Percentiles rank a stretch among this genome's conserved stretches.
phyloP scores from a whole-genome alignment of 2,113 vertebrate species.

The Tricholaema leucomelas region DNA sequence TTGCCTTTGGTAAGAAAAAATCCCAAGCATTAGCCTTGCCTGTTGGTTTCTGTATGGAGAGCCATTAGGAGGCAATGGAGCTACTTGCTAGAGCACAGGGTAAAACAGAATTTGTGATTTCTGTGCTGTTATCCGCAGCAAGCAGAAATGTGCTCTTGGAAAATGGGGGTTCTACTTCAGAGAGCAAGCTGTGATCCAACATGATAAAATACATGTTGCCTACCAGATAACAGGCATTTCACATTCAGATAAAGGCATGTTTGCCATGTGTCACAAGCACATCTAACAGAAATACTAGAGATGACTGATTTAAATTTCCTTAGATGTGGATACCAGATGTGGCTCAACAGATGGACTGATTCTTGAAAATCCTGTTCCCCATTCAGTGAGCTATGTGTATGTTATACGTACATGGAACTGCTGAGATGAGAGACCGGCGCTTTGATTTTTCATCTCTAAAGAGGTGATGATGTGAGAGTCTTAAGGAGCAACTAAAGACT shows the following conservation, averaged over 20 bases:
- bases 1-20: neutral
- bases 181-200: conserved; percentile 40
- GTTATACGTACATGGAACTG: neutral
- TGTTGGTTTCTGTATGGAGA: conserved; percentile 13
- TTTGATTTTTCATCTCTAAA: neutral
- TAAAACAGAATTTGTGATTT: neutral
- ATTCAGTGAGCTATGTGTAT: neutral
- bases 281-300: conserved; percentile 62
- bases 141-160: conserved; percentile 31
- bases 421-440: neutral
- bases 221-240: conserved; percentile 16
- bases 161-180: conserved; percentile 51
- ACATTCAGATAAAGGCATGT: conserved; percentile 60
- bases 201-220: conserved; percentile 48
- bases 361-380: neutral
- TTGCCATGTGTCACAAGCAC: conserved; percentile 43
- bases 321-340: neutral
- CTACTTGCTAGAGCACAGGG: neutral
- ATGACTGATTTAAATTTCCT: conserved; percentile 68
- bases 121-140: conserved; percentile 41
- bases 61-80: conserved; percentile 13
- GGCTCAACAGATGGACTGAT: neutral
- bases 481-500: neutral
- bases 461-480: neutral
- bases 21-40: neutral